Evolutionary conservation across 2,797 vertebrate species (phyloP).

Genomic region (Acrocephalus scirpaceus): DNA sequence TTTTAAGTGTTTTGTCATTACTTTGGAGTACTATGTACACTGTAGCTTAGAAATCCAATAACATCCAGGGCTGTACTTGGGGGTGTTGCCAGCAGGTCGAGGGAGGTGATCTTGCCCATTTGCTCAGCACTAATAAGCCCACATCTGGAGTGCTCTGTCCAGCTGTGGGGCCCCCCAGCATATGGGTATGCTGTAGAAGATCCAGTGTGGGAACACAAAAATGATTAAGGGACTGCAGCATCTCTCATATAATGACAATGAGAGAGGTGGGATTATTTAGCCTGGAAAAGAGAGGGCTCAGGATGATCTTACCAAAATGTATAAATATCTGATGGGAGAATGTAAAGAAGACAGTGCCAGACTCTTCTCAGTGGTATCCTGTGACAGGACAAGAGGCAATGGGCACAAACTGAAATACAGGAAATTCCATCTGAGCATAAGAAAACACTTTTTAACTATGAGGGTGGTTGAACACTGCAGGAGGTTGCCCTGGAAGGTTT

Average conservation of each 20-base stretch:
- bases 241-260: not conserved
- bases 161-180: not conserved
- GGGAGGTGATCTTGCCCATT: not conserved
- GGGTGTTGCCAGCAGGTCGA: fast-evolving
- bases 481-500: not conserved
- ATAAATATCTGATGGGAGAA: slow-evolving; percentile 31
- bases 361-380: slow-evolving; percentile 28
- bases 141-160: not conserved
- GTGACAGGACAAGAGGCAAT: slow-evolving; percentile 35
- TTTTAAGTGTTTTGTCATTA: not conserved
- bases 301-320: slow-evolving; percentile 16
- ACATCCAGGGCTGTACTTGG: not conserved
- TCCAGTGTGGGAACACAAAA: not conserved
- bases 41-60: not conserved
- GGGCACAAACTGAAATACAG: slow-evolving; percentile 26
- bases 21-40: not conserved
- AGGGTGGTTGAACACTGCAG: not conserved
- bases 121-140: not conserved
- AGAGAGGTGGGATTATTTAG: not conserved
- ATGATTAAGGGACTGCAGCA: not conserved
- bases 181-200: not conserved
- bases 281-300: slow-evolving; percentile 12
- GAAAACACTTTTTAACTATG: not conserved
- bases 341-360: slow-evolving; percentile 4
- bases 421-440: not conserved